A percentile compares a stretch with the other conserved stretches of the same genome.
Conservation (phyloP, 2,888 invertebrate species). For the Chymomyza amoena region DNA sequence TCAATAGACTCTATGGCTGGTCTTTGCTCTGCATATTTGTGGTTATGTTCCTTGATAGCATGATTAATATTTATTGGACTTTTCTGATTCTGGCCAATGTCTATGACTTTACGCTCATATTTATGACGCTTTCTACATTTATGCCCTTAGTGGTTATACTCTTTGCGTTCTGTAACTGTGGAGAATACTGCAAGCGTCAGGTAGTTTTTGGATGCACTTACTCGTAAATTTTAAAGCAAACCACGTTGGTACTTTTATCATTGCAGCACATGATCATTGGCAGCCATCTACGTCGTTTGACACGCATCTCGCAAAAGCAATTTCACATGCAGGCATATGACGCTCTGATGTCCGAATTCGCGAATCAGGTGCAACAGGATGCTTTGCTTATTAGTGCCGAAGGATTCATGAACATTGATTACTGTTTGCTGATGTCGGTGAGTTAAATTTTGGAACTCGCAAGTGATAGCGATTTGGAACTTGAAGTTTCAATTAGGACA, state of each 20-base stretch:
- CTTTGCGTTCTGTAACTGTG: constrained; percentile 51
- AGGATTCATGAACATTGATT: constrained; percentile 62
- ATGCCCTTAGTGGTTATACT: constrained; percentile 40
- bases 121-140: constrained; percentile 35
- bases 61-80: constrained; percentile 63
- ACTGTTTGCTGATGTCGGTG: constrained; percentile 66
- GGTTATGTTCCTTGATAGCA: constrained; percentile 59
- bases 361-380: constrained; percentile 66
- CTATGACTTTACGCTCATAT: constrained; percentile 44
- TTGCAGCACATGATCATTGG: constrained; percentile 50
- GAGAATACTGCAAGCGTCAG: constrained; percentile 64
- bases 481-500: too few relatives aligned
- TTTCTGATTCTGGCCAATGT: constrained; percentile 44
- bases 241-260: neutral
- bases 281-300: constrained; percentile 48
- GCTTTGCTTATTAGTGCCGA: constrained; percentile 55
- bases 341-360: constrained; percentile 57
- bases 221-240: neutral
- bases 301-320: constrained; percentile 28
- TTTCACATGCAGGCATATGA: constrained; percentile 42
- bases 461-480: too few relatives aligned
- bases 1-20: constrained; percentile 61
- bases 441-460: neutral
- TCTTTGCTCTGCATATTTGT: constrained; percentile 56
- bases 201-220: constrained; percentile 33